These are phyloP conservation scores for Pelobates cultripes DNA, from an alignment of 2,797 vertebrate species.

Conservation along the genomic window DNA sequence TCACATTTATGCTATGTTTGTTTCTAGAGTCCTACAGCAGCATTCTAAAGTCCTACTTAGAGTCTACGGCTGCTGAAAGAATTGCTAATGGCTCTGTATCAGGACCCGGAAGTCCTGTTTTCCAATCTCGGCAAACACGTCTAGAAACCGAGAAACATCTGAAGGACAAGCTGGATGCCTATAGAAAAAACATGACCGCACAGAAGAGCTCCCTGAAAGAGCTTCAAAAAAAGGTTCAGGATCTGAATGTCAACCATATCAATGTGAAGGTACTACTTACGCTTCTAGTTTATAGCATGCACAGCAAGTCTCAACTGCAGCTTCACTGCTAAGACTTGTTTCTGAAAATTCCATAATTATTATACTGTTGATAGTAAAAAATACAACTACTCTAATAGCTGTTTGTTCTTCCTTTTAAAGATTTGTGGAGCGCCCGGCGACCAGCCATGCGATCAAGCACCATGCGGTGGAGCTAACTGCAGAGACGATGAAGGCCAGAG, in stretches of 20 bases:
- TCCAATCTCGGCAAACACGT: constrained; percentile 61
- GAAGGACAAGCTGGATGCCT: constrained; percentile 57
- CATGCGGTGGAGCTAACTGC: constrained; percentile 81
- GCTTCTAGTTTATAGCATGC: no score
- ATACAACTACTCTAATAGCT: not conserved
- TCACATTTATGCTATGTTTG: not conserved
- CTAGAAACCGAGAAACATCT: constrained; percentile 63
- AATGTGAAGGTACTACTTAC: constrained; percentile 71
- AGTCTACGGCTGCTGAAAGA: constrained; percentile 70
- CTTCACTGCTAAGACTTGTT: not conserved
- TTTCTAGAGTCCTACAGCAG: constrained; percentile 74
- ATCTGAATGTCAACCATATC: constrained; percentile 68
- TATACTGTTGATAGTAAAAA: not conserved
- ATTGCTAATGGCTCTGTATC: constrained; percentile 69
- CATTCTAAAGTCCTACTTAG: constrained; percentile 68
- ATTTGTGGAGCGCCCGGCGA: constrained; percentile 63
- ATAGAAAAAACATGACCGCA: constrained; percentile 64
- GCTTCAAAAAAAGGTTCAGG: constrained; percentile 68
- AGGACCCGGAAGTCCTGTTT: constrained; percentile 67
- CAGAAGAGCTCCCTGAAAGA: constrained; percentile 75
- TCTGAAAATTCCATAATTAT: not conserved
- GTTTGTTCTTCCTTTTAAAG: constrained; percentile 50
- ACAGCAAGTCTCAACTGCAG: not conserved
- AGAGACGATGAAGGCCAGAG: constrained; percentile 63
- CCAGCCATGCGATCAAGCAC: constrained; percentile 66